Base-by-base conservation (phyloP, 92 coral and sea anemone genomes). In the Isaurus tuberculatus region DNA sequence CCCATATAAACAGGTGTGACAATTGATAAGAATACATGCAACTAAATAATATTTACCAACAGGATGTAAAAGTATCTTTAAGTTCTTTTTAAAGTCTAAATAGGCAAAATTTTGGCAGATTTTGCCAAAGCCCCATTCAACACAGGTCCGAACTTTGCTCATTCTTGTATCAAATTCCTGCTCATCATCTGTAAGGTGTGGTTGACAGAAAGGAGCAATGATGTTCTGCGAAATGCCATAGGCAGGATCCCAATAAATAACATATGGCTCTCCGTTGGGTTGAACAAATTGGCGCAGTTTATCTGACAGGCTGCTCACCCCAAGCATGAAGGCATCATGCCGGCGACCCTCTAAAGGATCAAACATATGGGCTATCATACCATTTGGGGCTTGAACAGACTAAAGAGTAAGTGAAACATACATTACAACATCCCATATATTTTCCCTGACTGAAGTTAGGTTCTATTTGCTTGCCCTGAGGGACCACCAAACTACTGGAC, bases 101-200 rank as follows among this genome's bases (percentile, higher is more conserved):
- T 48, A 91, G 6, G 94, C 94, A 86, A 91, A 88, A 25, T 75
- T 25, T 44, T 89, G 92, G 30, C 75, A 86, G 37, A 92, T 89
- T 58, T 92, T 89, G 6, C 95, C 92, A 81, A 92, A 92, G 11
- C 92, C 91, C 95, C 92, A 92, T 55, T 89, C 92, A 0, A 92
- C 92, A 5, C 60, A 11, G 27, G 74, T 72, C 61, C 92, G 37
- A 5, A 92, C 89, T 73, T 85, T 90, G 78, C 95, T 92, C 95
- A 92, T 92, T 23, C 26, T 33, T 33, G 43, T 89, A 55, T 92
- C 86, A 32, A 89, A 92, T 51, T 28, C 85, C 53, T 89, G 88
- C 37, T 92, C 72, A 30, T 83, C 86, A 71, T 30, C 83, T 3
- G 91, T 86, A 17, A 92, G 73, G 23, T 85, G 73, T 17, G 78